A percentile compares a stretch with the other conserved stretches of the same genome.
Conservation (phyloP, 1,140 invertebrate genomes). For the Asobara japonica region DNA sequence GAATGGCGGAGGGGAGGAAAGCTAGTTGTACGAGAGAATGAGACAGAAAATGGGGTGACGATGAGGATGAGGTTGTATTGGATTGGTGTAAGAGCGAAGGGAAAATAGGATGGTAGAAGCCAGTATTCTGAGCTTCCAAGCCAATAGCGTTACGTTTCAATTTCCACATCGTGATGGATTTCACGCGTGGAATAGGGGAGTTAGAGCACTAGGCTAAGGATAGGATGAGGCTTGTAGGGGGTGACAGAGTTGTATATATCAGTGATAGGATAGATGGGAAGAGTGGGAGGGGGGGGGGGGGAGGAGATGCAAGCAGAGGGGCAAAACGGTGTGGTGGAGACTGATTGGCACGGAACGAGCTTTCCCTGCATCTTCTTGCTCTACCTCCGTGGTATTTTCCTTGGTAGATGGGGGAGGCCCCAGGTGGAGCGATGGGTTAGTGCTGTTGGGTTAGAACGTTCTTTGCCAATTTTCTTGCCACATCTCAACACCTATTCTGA, state of each 20-base stretch:
- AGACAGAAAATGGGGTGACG: constrained; percentile 5
- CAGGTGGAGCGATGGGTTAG: constrained; percentile 9
- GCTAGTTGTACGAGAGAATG: neutral
- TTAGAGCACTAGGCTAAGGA: neutral
- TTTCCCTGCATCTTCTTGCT: constrained; percentile 22
- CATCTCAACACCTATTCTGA: constrained; percentile 4
- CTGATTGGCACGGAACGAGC: constrained; percentile 41
- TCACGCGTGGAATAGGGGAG: constrained; percentile 29
- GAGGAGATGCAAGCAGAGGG: neutral
- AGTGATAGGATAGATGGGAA: no score
- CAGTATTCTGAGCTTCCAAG: constrained; percentile 13
- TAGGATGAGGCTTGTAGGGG: no score
- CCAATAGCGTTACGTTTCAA: constrained; percentile 53
- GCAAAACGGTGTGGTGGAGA: neutral
- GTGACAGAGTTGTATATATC: constrained; percentile 8
- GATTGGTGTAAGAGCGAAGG: neutral
- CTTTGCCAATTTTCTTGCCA: constrained; percentile 28
- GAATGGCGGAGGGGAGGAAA: neutral
- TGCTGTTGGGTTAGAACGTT: neutral
- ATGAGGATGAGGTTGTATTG: constrained; percentile 5
- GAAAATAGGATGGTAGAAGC: constrained; percentile 18
- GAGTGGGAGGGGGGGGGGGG: neutral
- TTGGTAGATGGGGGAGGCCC: constrained; percentile 2
- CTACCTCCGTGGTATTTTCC: neutral
- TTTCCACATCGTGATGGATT: constrained; percentile 50